Conservation (phyloP, 2,113 vertebrate genomes). For the Desmodus rotundus region DNA sequence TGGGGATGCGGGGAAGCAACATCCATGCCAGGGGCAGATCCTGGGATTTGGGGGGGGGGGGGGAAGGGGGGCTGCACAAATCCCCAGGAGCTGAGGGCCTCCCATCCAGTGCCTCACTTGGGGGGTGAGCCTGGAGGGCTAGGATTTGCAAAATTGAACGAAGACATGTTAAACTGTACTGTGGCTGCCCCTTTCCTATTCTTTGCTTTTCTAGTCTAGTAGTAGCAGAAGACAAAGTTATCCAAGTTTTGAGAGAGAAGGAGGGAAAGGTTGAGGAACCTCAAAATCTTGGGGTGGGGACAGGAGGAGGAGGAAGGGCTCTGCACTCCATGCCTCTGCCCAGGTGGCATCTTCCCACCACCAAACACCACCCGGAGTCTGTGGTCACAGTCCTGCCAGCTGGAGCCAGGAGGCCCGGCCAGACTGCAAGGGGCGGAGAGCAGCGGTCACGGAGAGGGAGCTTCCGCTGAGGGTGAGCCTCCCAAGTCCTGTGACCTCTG, state of each 20-base stretch:
- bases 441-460: not conserved
- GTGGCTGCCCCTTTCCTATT: not conserved
- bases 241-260: not conserved
- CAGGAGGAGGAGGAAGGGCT: not conserved
- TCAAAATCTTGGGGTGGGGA: not conserved
- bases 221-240: not conserved
- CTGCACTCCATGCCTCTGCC: not conserved
- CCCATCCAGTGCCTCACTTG: not conserved
- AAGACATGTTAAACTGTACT: not conserved
- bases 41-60: not conserved
- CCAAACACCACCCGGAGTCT: not conserved
- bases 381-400: not conserved
- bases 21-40: not conserved
- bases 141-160: not conserved
- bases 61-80: not conserved
- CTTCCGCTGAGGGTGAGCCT: not conserved
- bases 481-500: accelerated
- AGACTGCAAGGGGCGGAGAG: not conserved
- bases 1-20: accelerated
- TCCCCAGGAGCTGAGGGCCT: not conserved
- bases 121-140: not conserved
- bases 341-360: not conserved
- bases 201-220: not conserved
- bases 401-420: not conserved
- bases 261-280: no score